These are phyloP conservation scores for Gymnocypris eckloni DNA, from an alignment of 2,797 vertebrate genomes.

Conservation along the genomic window DNA sequence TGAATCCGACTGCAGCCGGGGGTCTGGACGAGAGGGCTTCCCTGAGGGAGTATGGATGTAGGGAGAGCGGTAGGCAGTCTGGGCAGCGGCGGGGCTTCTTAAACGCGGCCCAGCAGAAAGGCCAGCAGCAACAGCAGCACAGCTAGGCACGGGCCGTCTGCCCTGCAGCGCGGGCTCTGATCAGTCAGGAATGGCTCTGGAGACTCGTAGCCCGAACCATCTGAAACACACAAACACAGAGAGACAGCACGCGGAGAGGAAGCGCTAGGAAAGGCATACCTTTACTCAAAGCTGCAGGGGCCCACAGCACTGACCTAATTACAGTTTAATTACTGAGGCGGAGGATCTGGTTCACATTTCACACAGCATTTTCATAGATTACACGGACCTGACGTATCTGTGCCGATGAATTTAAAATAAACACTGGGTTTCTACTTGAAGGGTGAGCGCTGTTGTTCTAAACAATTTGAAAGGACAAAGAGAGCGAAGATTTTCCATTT, in stretches of 20 bases:
- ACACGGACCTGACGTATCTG: conserved; percentile 42
- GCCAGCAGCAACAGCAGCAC: conserved; percentile 58
- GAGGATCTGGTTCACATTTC: conserved; percentile 44
- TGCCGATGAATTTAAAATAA: conserved; percentile 19
- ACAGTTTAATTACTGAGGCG: conserved; percentile 55
- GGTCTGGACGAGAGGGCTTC: conserved; percentile 68
- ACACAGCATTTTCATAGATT: conserved; percentile 46
- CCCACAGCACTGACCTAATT: conserved; percentile 60
- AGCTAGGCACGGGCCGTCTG: conserved; percentile 62
- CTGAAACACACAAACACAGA: conserved; percentile 72
- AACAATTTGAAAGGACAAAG: not conserved
- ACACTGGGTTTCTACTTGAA: not conserved
- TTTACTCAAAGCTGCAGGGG: conserved; percentile 61
- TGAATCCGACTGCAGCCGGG: conserved; percentile 49
- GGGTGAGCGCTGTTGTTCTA: not conserved
- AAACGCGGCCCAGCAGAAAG: conserved; percentile 72
- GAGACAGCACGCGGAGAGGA: conserved; percentile 60
- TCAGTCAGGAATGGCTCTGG: conserved; percentile 97
- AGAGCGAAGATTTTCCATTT: not conserved
- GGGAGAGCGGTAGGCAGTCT: conserved; percentile 56
- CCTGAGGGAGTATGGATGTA: conserved; percentile 76
- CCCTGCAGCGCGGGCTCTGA: conserved; percentile 80
- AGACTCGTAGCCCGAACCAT: conserved; percentile 93
- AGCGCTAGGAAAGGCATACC: conserved; percentile 61
- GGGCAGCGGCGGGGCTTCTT: conserved; percentile 58